Conservation (phyloP, 2,113 vertebrate genomes). For the Pteronura brasiliensis region DNA sequence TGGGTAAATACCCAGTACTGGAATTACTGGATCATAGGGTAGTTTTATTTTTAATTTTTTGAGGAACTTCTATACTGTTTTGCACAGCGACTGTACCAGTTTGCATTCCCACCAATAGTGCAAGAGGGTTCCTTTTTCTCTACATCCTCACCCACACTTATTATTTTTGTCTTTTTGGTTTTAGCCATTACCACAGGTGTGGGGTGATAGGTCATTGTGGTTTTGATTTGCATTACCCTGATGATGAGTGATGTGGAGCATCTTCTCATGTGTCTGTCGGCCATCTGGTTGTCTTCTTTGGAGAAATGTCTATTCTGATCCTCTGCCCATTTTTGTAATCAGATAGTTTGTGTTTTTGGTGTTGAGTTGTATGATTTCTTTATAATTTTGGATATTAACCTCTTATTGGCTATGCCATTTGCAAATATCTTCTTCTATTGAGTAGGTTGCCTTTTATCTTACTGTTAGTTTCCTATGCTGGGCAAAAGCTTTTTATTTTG, state of each 20-base stretch:
- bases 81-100: background rate
- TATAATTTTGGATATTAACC: background rate
- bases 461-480: background rate
- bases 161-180: background rate
- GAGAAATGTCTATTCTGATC: background rate
- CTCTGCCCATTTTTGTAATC: background rate
- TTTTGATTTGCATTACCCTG: background rate
- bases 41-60: background rate
- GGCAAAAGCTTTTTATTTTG: background rate
- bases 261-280: background rate
- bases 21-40: background rate
- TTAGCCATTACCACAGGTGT: background rate
- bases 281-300: background rate
- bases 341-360: background rate
- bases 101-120: background rate
- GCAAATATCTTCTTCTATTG: background rate
- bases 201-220: background rate
- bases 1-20: background rate
- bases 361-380: background rate
- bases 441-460: background rate
- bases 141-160: background rate
- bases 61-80: background rate
- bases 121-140: background rate
- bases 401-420: background rate
- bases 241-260: background rate